Conservation (phyloP, 2,888 invertebrate species). For the Cryptophagus acutangulus region DNA sequence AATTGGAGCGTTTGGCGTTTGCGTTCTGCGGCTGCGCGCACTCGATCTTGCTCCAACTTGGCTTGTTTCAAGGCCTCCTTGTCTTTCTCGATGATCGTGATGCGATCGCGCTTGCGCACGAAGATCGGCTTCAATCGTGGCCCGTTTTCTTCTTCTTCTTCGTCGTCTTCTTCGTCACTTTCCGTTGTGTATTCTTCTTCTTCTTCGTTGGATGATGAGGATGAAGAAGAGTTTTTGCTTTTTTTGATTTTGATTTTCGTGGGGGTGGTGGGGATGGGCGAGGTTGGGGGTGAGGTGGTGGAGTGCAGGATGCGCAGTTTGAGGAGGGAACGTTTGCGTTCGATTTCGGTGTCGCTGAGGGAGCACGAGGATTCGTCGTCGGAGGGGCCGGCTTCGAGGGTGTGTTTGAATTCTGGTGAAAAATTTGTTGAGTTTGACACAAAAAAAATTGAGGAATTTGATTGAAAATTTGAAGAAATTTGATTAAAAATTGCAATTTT, state of each 20-base stretch:
- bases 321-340: constrained; percentile 67
- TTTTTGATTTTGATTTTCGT: constrained; percentile 72
- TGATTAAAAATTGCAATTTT: too few relatives aligned
- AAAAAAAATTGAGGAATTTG: too few relatives aligned
- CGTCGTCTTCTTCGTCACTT: constrained; percentile 84
- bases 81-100: constrained; percentile 93
- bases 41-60: constrained; percentile 76
- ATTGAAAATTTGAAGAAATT: too few relatives aligned
- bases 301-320: constrained; percentile 62
- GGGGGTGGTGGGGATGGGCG: too few relatives aligned
- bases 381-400: constrained; percentile 45
- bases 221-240: constrained; percentile 71
- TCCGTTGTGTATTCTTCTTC: constrained; percentile 78
- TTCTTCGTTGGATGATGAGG: constrained; percentile 64
- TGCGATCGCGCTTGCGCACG: constrained; percentile 86
- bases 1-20: constrained; percentile 81
- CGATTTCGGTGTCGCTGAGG: constrained; percentile 80
- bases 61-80: constrained; percentile 80
- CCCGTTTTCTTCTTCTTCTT: constrained; percentile 84
- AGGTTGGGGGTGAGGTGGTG: too few relatives aligned
- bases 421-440: too few relatives aligned
- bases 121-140: constrained; percentile 93
- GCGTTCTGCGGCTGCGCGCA: constrained; percentile 82
- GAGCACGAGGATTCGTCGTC: constrained; percentile 76
- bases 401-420: constrained; percentile 43